These are phyloP conservation scores for Gallinago jamesoni DNA, from an alignment of 2,113 vertebrate genomes.

Conservation along the genomic window DNA sequence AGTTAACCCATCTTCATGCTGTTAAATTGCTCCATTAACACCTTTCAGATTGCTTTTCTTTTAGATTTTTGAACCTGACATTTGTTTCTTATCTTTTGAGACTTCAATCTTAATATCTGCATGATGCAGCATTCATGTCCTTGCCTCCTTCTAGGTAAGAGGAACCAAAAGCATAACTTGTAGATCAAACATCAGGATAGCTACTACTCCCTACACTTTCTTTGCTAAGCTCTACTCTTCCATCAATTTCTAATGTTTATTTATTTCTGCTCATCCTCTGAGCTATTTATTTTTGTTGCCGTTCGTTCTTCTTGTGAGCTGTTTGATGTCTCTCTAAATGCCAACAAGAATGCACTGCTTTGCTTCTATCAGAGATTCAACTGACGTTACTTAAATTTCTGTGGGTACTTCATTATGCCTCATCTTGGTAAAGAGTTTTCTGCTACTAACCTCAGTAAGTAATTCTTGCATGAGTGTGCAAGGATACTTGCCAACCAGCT, in stretches of 20 bases:
- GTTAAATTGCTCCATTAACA: not conserved
- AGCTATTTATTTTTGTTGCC: not conserved
- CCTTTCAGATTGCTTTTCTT: not conserved
- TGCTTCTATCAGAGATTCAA: not conserved
- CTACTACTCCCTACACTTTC: not conserved
- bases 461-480: not conserved
- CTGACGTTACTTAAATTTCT: not conserved
- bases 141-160: not conserved
- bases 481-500: not conserved
- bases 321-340: not conserved
- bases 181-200: not conserved
- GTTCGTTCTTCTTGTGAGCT: not conserved
- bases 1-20: not conserved
- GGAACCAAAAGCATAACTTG: rapidly evolving
- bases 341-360: not conserved
- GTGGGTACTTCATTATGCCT: not conserved
- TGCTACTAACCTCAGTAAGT: not conserved
- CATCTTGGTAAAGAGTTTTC: not conserved
- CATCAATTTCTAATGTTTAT: not conserved
- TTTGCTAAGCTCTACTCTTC: not conserved
- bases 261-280: not conserved
- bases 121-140: not conserved
- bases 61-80: not conserved
- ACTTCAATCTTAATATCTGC: not conserved
- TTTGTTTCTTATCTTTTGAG: not conserved